phyloP scores from a whole-genome alignment of 2,888 invertebrate species.

The Pandemis cinnamomeana region DNA sequence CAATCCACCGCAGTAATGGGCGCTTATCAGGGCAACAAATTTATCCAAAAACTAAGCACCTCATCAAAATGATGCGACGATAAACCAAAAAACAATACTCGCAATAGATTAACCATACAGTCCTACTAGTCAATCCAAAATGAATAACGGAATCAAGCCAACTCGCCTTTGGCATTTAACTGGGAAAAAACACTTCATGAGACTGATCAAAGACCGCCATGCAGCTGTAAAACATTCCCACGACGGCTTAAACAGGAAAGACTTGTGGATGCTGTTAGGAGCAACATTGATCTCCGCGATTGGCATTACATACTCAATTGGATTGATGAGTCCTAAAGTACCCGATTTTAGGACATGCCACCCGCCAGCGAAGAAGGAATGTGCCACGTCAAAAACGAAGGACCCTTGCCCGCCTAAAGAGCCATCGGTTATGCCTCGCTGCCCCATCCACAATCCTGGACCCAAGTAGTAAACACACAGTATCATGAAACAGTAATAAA shows the following conservation, averaged over 20 bases:
- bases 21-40: neutral
- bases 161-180: constrained; percentile 64
- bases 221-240: constrained; percentile 42
- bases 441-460: constrained; percentile 2
- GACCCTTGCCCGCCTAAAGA: neutral
- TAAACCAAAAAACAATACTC: neutral
- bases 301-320: constrained; percentile 50
- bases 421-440: neutral
- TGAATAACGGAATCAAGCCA: constrained; percentile 64
- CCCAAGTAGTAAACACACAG: constrained; percentile 1
- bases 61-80: neutral
- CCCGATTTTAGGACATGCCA: constrained; percentile 26
- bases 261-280: constrained; percentile 46
- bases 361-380: constrained; percentile 19
- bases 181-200: constrained; percentile 54
- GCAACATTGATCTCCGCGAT: constrained; percentile 41
- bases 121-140: constrained; percentile 18
- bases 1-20: neutral
- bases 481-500: neutral
- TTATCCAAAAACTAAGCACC: neutral
- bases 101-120: neutral
- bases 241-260: constrained; percentile 43
- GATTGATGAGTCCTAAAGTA: constrained; percentile 47
- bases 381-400: neutral
- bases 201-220: constrained; percentile 48